Base-by-base conservation (phyloP, 2,797 vertebrate genomes). In the Salarias fasciatus region DNA sequence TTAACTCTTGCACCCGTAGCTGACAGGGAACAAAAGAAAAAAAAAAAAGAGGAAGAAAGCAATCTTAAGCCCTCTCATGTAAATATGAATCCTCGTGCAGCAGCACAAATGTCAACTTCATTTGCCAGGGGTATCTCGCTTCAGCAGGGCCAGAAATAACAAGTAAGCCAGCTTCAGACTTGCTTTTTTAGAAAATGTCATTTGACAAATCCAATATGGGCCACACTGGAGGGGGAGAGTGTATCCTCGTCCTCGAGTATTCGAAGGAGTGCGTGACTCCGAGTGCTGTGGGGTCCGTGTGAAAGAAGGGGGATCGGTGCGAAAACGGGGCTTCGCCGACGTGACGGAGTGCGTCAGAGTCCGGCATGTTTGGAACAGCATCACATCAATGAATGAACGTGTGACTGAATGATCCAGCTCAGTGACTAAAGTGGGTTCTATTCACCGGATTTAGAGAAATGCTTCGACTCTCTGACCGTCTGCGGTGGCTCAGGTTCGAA, bases 181-280 rank as follows among this genome's bases (percentile, higher is more conserved):
- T 1, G 56, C 54, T 9, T 62, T 68, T 69, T 59, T 24, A 36
- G 30, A 59, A 64, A 70, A 67, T 74, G 30, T 60, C 37, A 56
- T 18, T 50, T 12, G n/a, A 35, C 41, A 48, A 45, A 52, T 64
- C 49, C 59, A 75, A 72, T 18, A 49, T 4, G 62, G 40, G 33
- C 13, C 36, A 57, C 30, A 36, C 0, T 12, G 9, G 6, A n/a
- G 38, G 42, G 36, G 12, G 38, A 9, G 47, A 1, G 33, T 42
- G 12, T 6, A 8, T 45, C 71, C 6, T 0, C 8, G 37, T 15
- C 38, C 18, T 30, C 8, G 2, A 8, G 15, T 4, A 43, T 8
- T 4, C 13, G 18, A 15, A 24, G 24, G 42, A 29, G 15, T 12
- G 30, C 47, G 46, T 43, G n/a, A 42, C n/a, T n/a, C n/a, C n/a